Evolutionary conservation across 2,797 vertebrate genomes (phyloP).

Genomic region (Cirrhinus molitorella): DNA sequence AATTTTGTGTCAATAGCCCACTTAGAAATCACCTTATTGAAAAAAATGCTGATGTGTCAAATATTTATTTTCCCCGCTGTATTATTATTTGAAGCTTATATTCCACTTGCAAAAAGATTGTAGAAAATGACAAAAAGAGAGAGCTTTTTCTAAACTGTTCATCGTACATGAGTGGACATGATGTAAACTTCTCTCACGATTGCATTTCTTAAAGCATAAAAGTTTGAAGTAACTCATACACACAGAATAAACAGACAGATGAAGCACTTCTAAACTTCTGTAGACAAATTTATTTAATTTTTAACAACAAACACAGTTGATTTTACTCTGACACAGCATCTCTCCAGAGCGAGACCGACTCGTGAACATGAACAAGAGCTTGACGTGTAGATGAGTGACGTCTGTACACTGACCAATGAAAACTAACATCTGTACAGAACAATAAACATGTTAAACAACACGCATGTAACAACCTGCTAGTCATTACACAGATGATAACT

Average conservation of each 20-base stretch:
- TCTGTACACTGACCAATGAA: not conserved
- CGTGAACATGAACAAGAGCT: constrained; percentile 13
- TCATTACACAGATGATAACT: not conserved
- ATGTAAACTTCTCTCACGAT: too few species aligned
- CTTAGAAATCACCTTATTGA: too few species aligned
- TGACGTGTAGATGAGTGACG: constrained; percentile 25
- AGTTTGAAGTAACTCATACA: too few species aligned
- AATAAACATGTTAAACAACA: not conserved
- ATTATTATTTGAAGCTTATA: too few species aligned
- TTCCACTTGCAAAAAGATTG: too few species aligned
- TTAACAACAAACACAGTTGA: constrained; percentile 62
- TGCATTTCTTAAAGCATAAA: too few species aligned
- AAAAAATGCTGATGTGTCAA: too few species aligned
- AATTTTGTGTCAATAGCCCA: too few species aligned
- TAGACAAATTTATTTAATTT: constrained; percentile 64
- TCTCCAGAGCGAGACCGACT: constrained; percentile 36
- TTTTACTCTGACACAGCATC: constrained; percentile 52
- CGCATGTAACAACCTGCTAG: not conserved
- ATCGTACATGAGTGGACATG: too few species aligned
- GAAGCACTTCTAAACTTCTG: constrained; percentile 35
- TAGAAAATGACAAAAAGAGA: too few species aligned
- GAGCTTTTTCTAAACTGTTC: too few species aligned
- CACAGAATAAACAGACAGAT: not conserved
- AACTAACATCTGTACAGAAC: not conserved
- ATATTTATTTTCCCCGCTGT: too few species aligned